Conservation (phyloP, 2,888 invertebrate genomes). For the Pocota personata region DNA sequence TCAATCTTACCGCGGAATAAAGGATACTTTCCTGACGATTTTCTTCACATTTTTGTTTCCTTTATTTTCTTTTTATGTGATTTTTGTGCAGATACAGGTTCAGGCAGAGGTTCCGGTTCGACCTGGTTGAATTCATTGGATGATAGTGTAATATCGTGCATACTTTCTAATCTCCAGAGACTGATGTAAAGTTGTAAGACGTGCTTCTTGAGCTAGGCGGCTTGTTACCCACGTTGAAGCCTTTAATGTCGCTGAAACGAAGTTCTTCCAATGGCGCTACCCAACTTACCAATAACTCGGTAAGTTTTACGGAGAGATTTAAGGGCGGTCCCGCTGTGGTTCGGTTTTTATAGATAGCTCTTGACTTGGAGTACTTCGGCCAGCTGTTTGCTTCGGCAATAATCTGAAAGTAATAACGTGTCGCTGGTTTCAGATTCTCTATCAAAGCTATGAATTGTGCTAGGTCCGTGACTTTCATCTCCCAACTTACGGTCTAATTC, state of each 20-base stretch:
- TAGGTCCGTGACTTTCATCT: constrained; percentile 86
- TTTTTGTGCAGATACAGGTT: constrained; percentile 87
- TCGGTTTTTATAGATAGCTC: constrained; percentile 87
- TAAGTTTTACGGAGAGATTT: constrained; percentile 87
- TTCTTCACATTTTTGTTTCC: no score
- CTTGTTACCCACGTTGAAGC: constrained; percentile 87
- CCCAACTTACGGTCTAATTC: constrained; percentile 85
- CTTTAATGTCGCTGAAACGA: constrained; percentile 89
- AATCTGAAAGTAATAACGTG: constrained; percentile 88
- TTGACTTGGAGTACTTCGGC: constrained; percentile 87
- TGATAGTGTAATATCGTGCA: constrained; percentile 87
- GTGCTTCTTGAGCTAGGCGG: constrained; percentile 83
- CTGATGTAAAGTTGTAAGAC: constrained; percentile 87
- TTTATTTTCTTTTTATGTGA: no score
- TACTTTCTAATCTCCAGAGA: constrained; percentile 87
- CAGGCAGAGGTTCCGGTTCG: constrained; percentile 88
- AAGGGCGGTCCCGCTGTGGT: constrained; percentile 89
- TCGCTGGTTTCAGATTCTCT: constrained; percentile 88
- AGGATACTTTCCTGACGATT: no score
- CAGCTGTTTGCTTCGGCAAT: constrained; percentile 90
- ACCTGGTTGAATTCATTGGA: constrained; percentile 90
- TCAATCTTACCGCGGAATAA: no score
- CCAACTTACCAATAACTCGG: constrained; percentile 89
- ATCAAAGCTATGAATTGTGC: constrained; percentile 86
- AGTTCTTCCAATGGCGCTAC: constrained; percentile 88